Evolutionary conservation across 2,888 invertebrate genomes (phyloP).

Genomic region (Calliopum simillimum): DNA sequence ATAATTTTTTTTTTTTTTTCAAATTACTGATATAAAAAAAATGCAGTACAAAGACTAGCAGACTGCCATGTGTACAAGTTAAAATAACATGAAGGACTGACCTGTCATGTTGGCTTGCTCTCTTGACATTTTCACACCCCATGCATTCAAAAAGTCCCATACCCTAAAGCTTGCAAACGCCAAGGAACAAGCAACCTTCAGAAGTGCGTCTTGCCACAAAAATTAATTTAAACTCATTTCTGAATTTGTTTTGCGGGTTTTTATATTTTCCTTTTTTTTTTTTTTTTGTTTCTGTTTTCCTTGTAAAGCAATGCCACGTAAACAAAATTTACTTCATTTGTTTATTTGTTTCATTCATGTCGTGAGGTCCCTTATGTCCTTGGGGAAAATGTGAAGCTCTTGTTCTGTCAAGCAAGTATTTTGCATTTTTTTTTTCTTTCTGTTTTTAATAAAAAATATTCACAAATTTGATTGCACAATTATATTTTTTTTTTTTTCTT

Average conservation of each 20-base stretch:
- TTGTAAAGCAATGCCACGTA: constrained; percentile 46
- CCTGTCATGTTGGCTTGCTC: constrained; percentile 25
- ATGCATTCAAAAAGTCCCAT: neutral
- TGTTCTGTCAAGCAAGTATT: constrained; percentile 25
- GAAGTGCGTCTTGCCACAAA: constrained; percentile 22
- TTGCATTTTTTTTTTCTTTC: neutral
- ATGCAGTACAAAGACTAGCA: no score
- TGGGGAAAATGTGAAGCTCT: constrained; percentile 12
- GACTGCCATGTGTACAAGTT: no score
- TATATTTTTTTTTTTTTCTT: neutral
- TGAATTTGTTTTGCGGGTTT: constrained; percentile 26
- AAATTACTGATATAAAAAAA: no score
- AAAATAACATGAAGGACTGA: neutral
- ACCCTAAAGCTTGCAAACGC: neutral
- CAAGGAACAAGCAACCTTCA: neutral
- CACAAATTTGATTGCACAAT: constrained; percentile 26
- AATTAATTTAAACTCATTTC: constrained; percentile 29
- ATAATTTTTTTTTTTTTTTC: neutral
- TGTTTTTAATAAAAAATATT: neutral
- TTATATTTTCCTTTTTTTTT: constrained; percentile 16
- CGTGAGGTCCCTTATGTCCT: constrained; percentile 19
- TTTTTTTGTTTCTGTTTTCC: constrained; percentile 13
- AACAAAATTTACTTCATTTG: constrained; percentile 43
- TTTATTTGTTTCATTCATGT: constrained; percentile 33
- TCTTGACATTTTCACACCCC: constrained; percentile 30